These are phyloP conservation scores for Macrosiphum euphorbiae DNA, from an alignment of 2,888 invertebrate species.

Conservation along the genomic window DNA sequence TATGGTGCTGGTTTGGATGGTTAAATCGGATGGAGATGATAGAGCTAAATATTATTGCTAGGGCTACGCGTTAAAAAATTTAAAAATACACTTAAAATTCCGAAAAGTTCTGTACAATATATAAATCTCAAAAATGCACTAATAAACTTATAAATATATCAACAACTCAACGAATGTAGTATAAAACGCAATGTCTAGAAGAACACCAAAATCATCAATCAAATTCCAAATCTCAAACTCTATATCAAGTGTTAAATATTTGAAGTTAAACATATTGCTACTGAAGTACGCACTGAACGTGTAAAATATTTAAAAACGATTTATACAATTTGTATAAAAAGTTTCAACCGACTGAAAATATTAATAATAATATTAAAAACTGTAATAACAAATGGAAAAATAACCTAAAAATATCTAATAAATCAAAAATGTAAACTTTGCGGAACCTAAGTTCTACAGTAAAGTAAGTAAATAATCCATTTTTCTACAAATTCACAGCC, in stretches of 20 bases:
- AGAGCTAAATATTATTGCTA: background rate
- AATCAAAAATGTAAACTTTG: background rate
- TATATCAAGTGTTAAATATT: background rate
- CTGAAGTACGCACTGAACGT: background rate
- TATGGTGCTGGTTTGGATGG: background rate
- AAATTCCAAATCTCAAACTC: background rate
- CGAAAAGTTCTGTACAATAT: background rate
- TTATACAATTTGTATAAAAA: background rate
- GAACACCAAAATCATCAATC: background rate
- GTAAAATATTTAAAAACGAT: background rate
- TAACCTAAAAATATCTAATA: background rate
- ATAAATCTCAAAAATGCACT: background rate
- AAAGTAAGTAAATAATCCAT: background rate
- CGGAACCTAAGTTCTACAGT: background rate
- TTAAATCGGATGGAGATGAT: background rate
- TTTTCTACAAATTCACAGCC: background rate
- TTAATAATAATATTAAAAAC: background rate
- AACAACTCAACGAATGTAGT: too few relatives aligned
- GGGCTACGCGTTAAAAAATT: background rate
- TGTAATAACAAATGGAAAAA: background rate
- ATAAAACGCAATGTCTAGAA: background rate
- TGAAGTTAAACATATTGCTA: background rate
- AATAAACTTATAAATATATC: background rate
- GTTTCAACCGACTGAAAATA: background rate
- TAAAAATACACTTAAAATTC: background rate